Evolutionary conservation across 2,888 invertebrate genomes (phyloP).

Genomic region (Nomada ruficornis): DNA sequence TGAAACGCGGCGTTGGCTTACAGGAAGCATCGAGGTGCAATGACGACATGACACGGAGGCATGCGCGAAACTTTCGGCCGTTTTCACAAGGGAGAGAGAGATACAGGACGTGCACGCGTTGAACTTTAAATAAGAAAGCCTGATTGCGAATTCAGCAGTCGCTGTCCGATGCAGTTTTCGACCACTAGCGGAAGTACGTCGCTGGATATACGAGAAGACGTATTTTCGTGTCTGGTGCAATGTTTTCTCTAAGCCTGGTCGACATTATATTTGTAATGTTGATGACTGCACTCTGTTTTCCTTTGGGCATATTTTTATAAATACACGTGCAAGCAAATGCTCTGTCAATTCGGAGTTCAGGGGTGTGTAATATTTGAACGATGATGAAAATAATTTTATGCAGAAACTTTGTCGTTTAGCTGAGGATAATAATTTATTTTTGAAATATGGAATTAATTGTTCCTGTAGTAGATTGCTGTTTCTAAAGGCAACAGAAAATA

Average conservation of each 20-base stretch:
- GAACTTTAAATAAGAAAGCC: slow-evolving; percentile 69
- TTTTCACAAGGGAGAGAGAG: slow-evolving; percentile 54
- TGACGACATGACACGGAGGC: slow-evolving; percentile 47
- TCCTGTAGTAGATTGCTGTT: too few species aligned
- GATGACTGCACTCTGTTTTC: too few species aligned
- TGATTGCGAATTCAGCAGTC: slow-evolving; percentile 41
- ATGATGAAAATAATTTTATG: too few species aligned
- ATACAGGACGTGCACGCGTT: slow-evolving; percentile 17
- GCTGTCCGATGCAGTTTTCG: slow-evolving; percentile 62
- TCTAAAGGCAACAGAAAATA: too few species aligned
- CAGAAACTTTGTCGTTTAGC: too few species aligned
- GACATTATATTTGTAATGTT: neutral
- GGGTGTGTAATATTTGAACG: too few species aligned
- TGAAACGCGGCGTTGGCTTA: slow-evolving; percentile 60
- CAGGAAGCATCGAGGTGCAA: slow-evolving; percentile 50
- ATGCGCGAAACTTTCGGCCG: slow-evolving; percentile 61
- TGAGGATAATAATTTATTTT: too few species aligned
- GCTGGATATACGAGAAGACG: neutral
- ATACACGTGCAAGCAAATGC: too few species aligned
- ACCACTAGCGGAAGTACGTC: neutral
- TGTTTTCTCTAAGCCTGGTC: neutral
- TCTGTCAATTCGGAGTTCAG: too few species aligned
- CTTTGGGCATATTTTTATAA: too few species aligned
- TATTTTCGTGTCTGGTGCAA: slow-evolving; percentile 25
- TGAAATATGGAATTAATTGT: too few species aligned